Base-by-base conservation (phyloP, 2,113 vertebrate genomes). In the Indri indri region DNA sequence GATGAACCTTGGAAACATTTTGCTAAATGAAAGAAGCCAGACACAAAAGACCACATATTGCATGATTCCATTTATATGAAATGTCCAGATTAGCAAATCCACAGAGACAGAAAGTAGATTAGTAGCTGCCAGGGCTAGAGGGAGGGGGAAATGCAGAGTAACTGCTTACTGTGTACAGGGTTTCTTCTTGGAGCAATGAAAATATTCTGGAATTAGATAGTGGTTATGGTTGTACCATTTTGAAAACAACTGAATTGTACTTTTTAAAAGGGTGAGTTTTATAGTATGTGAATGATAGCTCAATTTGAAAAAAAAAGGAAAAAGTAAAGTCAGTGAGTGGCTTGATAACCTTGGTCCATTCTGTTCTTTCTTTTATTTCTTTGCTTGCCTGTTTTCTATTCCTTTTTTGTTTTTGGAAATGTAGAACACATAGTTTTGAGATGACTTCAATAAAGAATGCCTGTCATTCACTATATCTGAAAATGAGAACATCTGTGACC, bases 141-240 rank as follows among this genome's bases (percentile, higher is more conserved):
- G 20, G n/a, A 91, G 32, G 80, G 11, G 14, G 25, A 54, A 66
- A 59, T 57, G 47, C 11, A 23, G 30, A 20, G 22, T 61, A 66
- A 66, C 20, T 40, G 37, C 66, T 94, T 76, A 68, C 70, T 14
- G 13, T 34, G 37, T 11, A 37, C 18, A 70, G 4, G 4, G 5
- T 37, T 95, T 96, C 16, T 91, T 93, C 87, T n/a, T 34, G 40
- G 73, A 40, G 18, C 73, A 47, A 76, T 71, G 91, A 90, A 94
- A 87, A 66, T 74, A 93, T 90, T 84, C 14, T 71, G 42, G 37
- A 95, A 95, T 91, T 63, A 74, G 45, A 80, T 6, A 82, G 22
- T 61, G 45, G 63, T 73, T 90, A 61, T 54, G 16, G 57, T 32
- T 63, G 54, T 13, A 88, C 0, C 66, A 61, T 8, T 83, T 68